phyloP scores from a whole-genome alignment of 2,797 vertebrate genomes.

The Pitangus sulphuratus region DNA sequence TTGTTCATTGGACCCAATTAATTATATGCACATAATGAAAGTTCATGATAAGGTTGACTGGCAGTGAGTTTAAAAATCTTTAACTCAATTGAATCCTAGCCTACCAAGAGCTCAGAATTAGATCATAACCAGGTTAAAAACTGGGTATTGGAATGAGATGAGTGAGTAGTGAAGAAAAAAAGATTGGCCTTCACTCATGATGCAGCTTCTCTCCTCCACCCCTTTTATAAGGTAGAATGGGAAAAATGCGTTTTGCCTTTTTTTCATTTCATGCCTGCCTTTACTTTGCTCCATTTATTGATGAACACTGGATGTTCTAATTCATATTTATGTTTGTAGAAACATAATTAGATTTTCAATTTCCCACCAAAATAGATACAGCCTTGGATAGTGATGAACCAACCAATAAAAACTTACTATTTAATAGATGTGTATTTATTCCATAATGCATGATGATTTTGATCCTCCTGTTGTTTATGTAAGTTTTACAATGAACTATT shows the following conservation, averaged over 20 bases:
- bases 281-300: background rate
- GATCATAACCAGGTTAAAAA: slow-evolving; percentile 76
- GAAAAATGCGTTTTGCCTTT: background rate
- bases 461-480: background rate
- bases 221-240: background rate
- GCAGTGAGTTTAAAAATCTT: slow-evolving; percentile 81
- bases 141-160: slow-evolving; percentile 64
- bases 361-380: background rate
- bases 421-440: background rate
- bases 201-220: background rate
- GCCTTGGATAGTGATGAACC: background rate
- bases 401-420: background rate
- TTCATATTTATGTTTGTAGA: background rate
- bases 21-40: slow-evolving; percentile 85
- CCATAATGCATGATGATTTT: background rate
- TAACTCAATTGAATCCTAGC: slow-evolving; percentile 78
- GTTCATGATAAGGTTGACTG: slow-evolving; percentile 85
- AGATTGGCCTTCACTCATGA: background rate
- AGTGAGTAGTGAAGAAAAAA: slow-evolving; percentile 36
- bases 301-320: background rate
- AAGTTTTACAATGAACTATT: background rate
- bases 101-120: slow-evolving; percentile 70
- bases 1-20: slow-evolving; percentile 85
- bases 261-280: background rate
- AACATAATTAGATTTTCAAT: background rate